Percentiles rank a stretch among this genome's conserved stretches.
Conservation (phyloP, 2,888 invertebrate genomes). For the Notodonta dromedarius region DNA sequence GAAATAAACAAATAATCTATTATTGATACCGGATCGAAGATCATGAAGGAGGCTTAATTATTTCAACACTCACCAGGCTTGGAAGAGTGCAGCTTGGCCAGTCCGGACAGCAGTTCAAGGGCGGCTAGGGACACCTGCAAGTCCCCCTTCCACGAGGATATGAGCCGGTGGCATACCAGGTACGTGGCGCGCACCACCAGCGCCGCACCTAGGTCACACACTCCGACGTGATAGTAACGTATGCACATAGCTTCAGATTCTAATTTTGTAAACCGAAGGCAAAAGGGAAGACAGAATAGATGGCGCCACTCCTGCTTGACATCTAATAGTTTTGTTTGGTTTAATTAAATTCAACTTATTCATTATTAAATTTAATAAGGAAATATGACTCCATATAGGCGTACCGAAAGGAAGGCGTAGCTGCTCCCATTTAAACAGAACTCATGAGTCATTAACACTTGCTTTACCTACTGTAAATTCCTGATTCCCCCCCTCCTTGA, state of each 20-base stretch:
- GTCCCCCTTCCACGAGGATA: constrained; percentile 98
- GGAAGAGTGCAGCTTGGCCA: constrained; percentile 94
- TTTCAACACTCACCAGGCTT: constrained; percentile 89
- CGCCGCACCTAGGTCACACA: constrained; percentile 78
- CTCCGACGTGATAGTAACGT: constrained; percentile 13
- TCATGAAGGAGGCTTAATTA: background rate
- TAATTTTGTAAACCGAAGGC: background rate
- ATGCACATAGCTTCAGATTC: background rate
- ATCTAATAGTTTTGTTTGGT: background rate
- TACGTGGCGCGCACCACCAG: constrained; percentile 96
- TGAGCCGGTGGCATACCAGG: constrained; percentile 96
- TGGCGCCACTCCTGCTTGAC: background rate
- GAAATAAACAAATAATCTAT: constrained; percentile 42
- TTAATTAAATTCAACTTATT: no score
- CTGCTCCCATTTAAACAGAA: no score
- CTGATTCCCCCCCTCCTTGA: no score
- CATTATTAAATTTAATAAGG: no score
- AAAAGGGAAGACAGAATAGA: background rate
- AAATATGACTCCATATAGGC: no score
- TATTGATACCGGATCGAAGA: background rate
- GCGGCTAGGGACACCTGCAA: constrained; percentile 97
- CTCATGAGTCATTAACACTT: background rate
- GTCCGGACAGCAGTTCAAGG: constrained; percentile 94
- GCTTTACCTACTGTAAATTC: no score
- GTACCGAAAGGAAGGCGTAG: no score